Evolutionary conservation across 2,888 invertebrate genomes (phyloP).

Genomic region (Andrena camellia): DNA sequence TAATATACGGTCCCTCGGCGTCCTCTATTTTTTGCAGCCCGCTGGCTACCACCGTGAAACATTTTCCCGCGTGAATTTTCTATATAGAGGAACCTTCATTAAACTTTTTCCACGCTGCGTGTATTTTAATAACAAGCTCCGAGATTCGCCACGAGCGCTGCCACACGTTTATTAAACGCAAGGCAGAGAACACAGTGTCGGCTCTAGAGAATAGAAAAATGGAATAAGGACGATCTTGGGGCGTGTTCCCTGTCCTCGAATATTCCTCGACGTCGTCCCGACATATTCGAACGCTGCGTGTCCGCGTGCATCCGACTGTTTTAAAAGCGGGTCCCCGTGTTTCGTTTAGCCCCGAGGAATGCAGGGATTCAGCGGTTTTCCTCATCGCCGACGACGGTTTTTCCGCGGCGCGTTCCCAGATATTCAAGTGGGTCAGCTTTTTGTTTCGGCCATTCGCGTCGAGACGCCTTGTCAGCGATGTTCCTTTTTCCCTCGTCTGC

Average conservation of each 20-base stretch:
- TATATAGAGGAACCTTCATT: conserved; percentile 45
- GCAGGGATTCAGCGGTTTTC: conserved; percentile 12
- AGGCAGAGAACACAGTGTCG: neutral
- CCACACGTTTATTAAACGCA: conserved; percentile 35
- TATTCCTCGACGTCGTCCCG: neutral
- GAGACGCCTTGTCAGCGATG: conserved; percentile 16
- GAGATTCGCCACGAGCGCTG: conserved; percentile 6
- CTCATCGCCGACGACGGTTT: conserved; percentile 13
- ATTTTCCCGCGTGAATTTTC: conserved; percentile 42
- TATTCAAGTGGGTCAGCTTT: conserved; percentile 40
- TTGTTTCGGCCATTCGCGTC: conserved; percentile 20
- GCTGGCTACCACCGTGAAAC: neutral
- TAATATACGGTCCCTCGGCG: conserved; percentile 14
- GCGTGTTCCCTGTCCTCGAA: neutral
- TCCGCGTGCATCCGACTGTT: conserved; percentile 9
- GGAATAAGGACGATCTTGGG: neutral
- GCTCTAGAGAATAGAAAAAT: neutral
- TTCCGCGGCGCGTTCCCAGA: conserved; percentile 16
- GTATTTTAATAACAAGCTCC: conserved; percentile 54
- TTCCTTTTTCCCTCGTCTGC: neutral
- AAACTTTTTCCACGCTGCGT: conserved; percentile 44
- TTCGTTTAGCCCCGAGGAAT: conserved; percentile 16
- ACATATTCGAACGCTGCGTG: neutral
- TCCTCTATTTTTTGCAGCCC: neutral
- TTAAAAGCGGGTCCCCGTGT: conserved; percentile 3